Base-by-base conservation (phyloP, 1,140 invertebrate species). In the Zophobas atratus region DNA sequence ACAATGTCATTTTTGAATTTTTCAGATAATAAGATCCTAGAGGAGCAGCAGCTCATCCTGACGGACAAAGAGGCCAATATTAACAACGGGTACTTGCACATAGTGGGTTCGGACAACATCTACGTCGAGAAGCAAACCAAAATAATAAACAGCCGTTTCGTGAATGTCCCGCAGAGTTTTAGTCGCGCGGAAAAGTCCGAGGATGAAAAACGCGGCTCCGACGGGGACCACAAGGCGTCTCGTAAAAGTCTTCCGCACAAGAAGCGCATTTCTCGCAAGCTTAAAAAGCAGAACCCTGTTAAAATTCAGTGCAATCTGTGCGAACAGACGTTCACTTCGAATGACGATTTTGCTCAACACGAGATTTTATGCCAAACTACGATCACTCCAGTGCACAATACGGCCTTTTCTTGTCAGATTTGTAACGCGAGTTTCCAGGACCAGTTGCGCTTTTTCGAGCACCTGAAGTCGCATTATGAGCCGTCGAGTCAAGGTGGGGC, bases 401-500 rank as follows among this genome's bases (percentile, higher is more conserved):
- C 79, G 67, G 75, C 78, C 6, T 94, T 92, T 79, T 88, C 88
- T 70, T 94, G 93, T 83, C 92, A 94, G 85, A 85, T 94, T 2
- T 94, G 93, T 82, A 88, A 87, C 36, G 89, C 88, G 77, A 88
- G 86, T 35, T 92, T 92, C 83, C 88, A 88, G 6, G 91, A 92
- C 74, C 94, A 95, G 82, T 86, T 94, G 3, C 91, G 91, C 84
- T 95, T 95, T 86, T 95, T 94, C 85, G 93, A 94, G 82, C 94
- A 95, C 85, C 86, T 95, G 3, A 94, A 94, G 87, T 86, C 89
- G 51, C 94, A 95, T 85, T 95, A 95, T 86, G 94, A 95, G 83
- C 92, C 93, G 2, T 6, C 32, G 1, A 46, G 41, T 20, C 51
- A 41, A 41, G 32, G n/a, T 6, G 63, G 5, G 60, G 46, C 79